A percentile compares a stretch with the other conserved stretches of the same genome.
Evolutionary conservation across 2,797 vertebrate species (phyloP).

Genomic region (Cyclura pinguis): DNA sequence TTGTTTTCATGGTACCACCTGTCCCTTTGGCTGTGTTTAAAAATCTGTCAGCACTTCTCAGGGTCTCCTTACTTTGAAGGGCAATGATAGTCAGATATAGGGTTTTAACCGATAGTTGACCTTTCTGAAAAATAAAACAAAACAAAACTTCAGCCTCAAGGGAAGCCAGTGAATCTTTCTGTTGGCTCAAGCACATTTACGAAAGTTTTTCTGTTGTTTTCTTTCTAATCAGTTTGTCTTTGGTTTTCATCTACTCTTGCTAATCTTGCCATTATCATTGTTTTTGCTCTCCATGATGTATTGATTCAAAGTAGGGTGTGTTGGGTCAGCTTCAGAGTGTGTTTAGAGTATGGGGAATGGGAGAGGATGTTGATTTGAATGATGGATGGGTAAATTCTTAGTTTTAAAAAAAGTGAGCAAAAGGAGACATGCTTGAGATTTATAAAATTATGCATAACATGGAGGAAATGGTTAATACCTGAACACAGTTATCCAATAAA

Average conservation of each 20-base stretch:
- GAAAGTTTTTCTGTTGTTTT: background rate
- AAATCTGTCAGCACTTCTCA: constrained; percentile 44
- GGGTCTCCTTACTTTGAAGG: constrained; percentile 37
- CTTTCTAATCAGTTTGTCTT: background rate
- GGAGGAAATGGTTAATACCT: background rate
- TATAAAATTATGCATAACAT: background rate
- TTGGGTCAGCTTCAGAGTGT: background rate
- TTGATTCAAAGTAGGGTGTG: background rate
- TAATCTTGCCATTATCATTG: background rate
- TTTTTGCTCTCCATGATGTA: background rate
- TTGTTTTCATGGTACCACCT: background rate
- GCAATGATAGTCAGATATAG: background rate
- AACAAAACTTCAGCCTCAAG: constrained; percentile 3
- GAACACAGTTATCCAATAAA: background rate
- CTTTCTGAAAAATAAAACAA: background rate
- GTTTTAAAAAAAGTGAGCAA: background rate
- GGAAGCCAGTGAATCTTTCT: background rate
- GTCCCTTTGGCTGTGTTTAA: constrained; percentile 19
- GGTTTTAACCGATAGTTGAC: background rate
- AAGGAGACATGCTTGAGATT: background rate
- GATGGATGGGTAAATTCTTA: background rate
- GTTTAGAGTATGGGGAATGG: background rate
- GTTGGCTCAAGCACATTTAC: background rate
- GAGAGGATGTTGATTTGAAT: background rate
- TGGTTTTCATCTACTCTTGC: background rate